These are phyloP conservation scores for Diarsia dahlii DNA, from an alignment of 2,888 invertebrate genomes.

Conservation along the genomic window DNA sequence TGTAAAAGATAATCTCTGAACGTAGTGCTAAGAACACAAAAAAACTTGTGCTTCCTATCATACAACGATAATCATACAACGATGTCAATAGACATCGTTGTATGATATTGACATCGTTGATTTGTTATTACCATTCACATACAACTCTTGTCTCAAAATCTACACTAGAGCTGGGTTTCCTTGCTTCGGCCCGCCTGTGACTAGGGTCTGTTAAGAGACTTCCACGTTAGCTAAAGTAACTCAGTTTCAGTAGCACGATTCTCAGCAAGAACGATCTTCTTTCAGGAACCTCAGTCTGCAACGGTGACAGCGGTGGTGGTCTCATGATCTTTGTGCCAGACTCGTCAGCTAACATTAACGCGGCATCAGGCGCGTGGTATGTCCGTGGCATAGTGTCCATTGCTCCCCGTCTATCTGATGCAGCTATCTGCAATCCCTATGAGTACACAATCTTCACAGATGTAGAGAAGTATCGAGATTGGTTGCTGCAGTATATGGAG, in stretches of 20 bases:
- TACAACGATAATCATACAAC: no score
- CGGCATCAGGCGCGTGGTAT: slow-evolving; percentile 72
- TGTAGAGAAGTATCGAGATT: slow-evolving; percentile 72
- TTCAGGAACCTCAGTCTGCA: slow-evolving; percentile 13
- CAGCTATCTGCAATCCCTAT: slow-evolving; percentile 81
- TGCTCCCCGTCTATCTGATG: slow-evolving; percentile 67
- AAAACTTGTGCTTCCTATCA: background rate
- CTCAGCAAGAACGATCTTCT: background rate
- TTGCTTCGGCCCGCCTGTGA: background rate
- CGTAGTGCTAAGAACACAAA: background rate
- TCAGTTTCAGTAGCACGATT: background rate
- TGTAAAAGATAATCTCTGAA: background rate
- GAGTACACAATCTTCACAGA: slow-evolving; percentile 88
- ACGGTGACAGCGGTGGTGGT: slow-evolving; percentile 16
- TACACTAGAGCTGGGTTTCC: background rate
- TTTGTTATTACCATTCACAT: background rate
- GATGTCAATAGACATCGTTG: no score
- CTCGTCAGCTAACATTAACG: slow-evolving; percentile 39
- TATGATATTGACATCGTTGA: background rate
- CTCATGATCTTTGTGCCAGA: slow-evolving; percentile 69
- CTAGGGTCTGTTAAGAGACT: background rate
- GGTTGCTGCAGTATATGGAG: slow-evolving; percentile 69
- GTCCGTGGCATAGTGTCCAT: slow-evolving; percentile 78
- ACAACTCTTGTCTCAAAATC: background rate
- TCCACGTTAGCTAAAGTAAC: background rate